Percentiles rank a stretch among this genome's conserved stretches.
These are phyloP conservation scores for Ashinkailepas kermadecensis DNA, from an alignment of 2,888 invertebrate species.

Conservation along the genomic window DNA sequence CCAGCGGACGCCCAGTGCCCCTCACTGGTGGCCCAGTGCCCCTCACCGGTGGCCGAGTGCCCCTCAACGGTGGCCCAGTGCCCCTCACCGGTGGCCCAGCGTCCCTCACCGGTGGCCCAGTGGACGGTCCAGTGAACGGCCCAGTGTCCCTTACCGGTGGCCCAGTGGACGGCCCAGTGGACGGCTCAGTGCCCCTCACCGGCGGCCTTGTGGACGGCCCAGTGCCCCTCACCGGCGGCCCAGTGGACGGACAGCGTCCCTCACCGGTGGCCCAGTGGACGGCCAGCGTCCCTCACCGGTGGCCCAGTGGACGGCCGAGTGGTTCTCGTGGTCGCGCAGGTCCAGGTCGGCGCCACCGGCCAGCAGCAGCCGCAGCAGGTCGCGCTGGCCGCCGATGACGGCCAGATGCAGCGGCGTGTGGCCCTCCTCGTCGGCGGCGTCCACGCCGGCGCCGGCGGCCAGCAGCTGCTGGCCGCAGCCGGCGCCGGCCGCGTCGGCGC, in stretches of 20 bases:
- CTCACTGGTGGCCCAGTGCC: background rate
- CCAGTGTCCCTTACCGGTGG: background rate
- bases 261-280: constrained; percentile 98
- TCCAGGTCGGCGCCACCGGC: constrained; percentile 83
- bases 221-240: background rate
- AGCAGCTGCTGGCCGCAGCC: constrained; percentile 63
- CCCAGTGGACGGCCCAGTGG: background rate
- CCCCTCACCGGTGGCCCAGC: background rate
- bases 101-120: background rate
- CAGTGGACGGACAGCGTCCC: constrained; percentile 30
- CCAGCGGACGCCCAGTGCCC: background rate
- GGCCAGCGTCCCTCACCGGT: constrained; percentile 62
- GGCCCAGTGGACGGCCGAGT: constrained; percentile 96
- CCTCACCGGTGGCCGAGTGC: no score
- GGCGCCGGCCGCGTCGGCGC: constrained; percentile 59
- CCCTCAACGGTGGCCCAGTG: no score
- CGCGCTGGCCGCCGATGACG: constrained; percentile 69
- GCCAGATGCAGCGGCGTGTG: constrained; percentile 92
- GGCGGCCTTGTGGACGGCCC: background rate
- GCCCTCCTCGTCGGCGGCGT: constrained; percentile 83
- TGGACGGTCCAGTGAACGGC: background rate
- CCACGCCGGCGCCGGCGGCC: constrained; percentile 67
- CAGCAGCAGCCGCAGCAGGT: constrained; percentile 52
- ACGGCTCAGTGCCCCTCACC: background rate
- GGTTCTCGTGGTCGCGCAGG: constrained; percentile 85